Evolutionary conservation across 2,113 vertebrate species (phyloP).

Genomic region (Lophius piscatorius): DNA sequence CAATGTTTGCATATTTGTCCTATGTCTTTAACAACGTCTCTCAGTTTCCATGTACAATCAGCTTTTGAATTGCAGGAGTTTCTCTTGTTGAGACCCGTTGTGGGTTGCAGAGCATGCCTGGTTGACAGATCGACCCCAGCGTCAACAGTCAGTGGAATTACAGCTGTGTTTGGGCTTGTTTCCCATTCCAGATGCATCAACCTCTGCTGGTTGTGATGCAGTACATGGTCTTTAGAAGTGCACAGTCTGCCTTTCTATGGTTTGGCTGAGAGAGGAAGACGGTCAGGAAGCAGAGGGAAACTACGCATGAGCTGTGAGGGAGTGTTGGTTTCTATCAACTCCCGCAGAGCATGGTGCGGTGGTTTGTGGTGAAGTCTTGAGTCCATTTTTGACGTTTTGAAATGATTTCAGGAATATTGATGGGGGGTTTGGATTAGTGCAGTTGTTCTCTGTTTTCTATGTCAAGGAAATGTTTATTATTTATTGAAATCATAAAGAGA

Average conservation of each 20-base stretch:
- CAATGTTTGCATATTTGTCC: slow-evolving; percentile 35
- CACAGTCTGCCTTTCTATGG: slow-evolving; percentile 28
- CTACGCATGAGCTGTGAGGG: slow-evolving; percentile 58
- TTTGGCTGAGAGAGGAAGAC: slow-evolving; percentile 65
- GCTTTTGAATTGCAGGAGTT: slow-evolving; percentile 21
- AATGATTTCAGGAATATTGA: not conserved
- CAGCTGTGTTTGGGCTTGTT: slow-evolving; percentile 64
- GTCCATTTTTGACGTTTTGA: slow-evolving; percentile 19
- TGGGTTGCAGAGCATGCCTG: slow-evolving; percentile 33
- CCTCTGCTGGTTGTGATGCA: slow-evolving; percentile 32
- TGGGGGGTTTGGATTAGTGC: too few relatives aligned
- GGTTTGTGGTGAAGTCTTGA: slow-evolving; percentile 8
- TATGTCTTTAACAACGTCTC: slow-evolving; percentile 20
- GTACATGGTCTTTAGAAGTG: slow-evolving; percentile 31
- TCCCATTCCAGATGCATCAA: slow-evolving; percentile 47
- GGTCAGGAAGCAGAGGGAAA: slow-evolving; percentile 72
- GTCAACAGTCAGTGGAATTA: slow-evolving; percentile 18
- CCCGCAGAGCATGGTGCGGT: slow-evolving; percentile 8
- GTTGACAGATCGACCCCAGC: slow-evolving; percentile 24
- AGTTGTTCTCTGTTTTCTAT: too few relatives aligned
- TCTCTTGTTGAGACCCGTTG: not conserved
- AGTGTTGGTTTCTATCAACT: slow-evolving; percentile 34
- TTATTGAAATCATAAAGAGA: too few relatives aligned
- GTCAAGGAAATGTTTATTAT: too few relatives aligned
- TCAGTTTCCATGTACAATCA: slow-evolving; percentile 12